phyloP scores from a whole-genome alignment of 2,113 vertebrate genomes.

The Larimichthys crocea region DNA sequence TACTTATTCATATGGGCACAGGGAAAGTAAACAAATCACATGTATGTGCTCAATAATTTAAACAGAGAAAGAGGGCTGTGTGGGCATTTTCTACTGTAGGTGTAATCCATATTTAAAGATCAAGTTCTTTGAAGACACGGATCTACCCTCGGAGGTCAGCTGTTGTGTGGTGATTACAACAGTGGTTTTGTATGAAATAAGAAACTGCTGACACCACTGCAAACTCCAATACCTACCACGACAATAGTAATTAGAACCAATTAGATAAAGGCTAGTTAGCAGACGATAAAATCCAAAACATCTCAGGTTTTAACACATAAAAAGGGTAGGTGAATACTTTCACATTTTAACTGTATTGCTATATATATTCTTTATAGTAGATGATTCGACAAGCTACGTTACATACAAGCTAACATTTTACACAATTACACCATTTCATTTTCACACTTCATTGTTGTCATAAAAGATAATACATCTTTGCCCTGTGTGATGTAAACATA shows the following conservation, averaged over 20 bases:
- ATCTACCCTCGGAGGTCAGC: conserved; percentile 23
- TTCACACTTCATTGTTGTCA: neutral
- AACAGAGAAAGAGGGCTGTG: conserved; percentile 27
- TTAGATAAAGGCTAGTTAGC: neutral
- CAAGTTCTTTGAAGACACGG: neutral
- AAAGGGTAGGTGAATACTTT: neutral
- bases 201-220: conserved; percentile 5
- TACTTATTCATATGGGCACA: conserved; percentile 63
- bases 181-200: conserved; percentile 1
- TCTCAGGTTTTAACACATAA: no score
- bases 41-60: conserved; percentile 74
- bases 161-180: conserved; percentile 8
- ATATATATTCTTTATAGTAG: no score
- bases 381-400: neutral
- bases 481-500: neutral
- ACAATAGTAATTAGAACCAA: no score
- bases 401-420: neutral
- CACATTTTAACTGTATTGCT: neutral
- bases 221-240: no score
- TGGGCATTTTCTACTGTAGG: conserved; percentile 37
- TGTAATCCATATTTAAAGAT: conserved; percentile 53
- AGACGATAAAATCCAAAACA: neutral
- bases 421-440: neutral
- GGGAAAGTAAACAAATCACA: conserved; percentile 71
- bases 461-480: neutral